Conservation (phyloP, 2,888 invertebrate genomes). For the Clistopyga incitator region DNA sequence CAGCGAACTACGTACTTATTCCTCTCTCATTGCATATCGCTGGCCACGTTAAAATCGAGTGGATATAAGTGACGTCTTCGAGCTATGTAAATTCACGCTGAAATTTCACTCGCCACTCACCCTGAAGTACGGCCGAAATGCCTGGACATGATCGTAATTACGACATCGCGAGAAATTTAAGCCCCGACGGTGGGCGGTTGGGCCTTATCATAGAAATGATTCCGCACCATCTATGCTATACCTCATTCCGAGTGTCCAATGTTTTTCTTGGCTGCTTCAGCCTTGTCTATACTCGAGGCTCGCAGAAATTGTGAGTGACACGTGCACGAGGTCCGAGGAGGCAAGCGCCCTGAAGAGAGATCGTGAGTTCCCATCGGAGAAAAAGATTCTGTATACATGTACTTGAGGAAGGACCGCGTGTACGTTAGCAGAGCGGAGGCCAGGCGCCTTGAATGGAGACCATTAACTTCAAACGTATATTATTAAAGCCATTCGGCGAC, state of each 20-base stretch:
- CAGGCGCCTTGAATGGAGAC: constrained; percentile 78
- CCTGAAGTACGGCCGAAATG: not conserved
- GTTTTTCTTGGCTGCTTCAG: not conserved
- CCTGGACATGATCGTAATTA: constrained; percentile 24
- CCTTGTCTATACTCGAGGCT: not conserved
- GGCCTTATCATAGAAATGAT: not conserved
- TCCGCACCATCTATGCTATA: not conserved
- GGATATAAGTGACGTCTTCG: constrained; percentile 5
- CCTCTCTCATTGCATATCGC: constrained; percentile 8
- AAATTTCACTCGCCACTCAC: constrained; percentile 25
- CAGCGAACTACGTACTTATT: constrained; percentile 12
- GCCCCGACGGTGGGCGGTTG: not conserved
- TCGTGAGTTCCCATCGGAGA: constrained; percentile 67
- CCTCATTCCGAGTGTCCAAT: not conserved
- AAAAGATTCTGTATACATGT: constrained; percentile 15
- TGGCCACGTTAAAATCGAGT: constrained; percentile 20
- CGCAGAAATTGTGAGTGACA: constrained; percentile 68
- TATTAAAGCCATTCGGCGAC: constrained; percentile 75
- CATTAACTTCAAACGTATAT: constrained; percentile 78
- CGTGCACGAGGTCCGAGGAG: constrained; percentile 62
- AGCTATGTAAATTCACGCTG: constrained; percentile 25
- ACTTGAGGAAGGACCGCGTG: constrained; percentile 12
- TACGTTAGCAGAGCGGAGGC: constrained; percentile 47
- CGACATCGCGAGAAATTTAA: not conserved
- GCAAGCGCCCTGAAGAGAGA: constrained; percentile 34